These are phyloP conservation scores for Eristalinus sepulchralis DNA, from an alignment of 2,888 invertebrate genomes.

Conservation along the genomic window DNA sequence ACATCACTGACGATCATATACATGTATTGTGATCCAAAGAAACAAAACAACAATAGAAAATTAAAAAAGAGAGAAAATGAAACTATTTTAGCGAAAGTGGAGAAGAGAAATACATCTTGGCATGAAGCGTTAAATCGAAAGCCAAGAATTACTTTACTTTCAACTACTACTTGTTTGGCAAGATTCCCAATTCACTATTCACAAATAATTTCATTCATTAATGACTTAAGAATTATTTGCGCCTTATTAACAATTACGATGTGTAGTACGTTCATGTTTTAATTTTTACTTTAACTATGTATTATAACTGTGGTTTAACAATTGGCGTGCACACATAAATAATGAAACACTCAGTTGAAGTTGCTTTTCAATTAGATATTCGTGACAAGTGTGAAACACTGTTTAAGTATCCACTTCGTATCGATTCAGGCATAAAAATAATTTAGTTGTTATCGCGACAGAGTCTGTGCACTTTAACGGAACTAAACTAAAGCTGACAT, in stretches of 20 bases:
- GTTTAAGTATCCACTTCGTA: constrained; percentile 4
- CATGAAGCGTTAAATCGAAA: background rate
- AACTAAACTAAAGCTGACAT: constrained; percentile 35
- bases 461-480: background rate
- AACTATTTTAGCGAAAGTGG: constrained; percentile 40
- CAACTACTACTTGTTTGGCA: background rate
- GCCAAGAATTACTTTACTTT: background rate
- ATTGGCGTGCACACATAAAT: background rate
- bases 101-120: constrained; percentile 4
- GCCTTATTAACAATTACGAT: background rate
- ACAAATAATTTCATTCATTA: background rate
- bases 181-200: background rate
- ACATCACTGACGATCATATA: background rate
- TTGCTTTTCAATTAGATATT: constrained; percentile 41
- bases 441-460: constrained; percentile 24
- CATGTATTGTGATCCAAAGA: background rate
- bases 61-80: constrained; percentile 22
- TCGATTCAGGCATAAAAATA: constrained; percentile 9
- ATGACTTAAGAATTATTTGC: background rate
- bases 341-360: constrained; percentile 10
- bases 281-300: background rate
- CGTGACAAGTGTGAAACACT: constrained; percentile 39
- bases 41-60: constrained; percentile 13
- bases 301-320: background rate
- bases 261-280: no score